Conservation (phyloP, 1,140 invertebrate species). For the Cotesia chilonis region DNA sequence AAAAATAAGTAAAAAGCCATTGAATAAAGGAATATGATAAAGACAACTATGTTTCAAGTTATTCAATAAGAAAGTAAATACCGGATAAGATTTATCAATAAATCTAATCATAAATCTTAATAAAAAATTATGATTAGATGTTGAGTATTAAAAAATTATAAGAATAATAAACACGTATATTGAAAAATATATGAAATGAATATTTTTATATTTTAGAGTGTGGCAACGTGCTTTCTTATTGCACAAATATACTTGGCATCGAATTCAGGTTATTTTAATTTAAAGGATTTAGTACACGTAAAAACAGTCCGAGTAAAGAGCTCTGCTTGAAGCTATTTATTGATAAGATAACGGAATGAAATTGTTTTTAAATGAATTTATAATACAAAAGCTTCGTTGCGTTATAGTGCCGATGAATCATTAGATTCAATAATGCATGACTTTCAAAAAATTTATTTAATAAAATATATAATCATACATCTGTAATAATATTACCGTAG, state of each 20-base stretch:
- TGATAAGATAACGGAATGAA: constrained; percentile 27
- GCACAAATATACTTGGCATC: not conserved
- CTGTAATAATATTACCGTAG: not conserved
- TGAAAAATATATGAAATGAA: too few species aligned
- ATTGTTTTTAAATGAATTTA: not conserved
- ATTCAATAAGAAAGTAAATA: too few species aligned
- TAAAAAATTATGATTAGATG: too few species aligned
- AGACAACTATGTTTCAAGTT: too few species aligned
- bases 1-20: too few species aligned
- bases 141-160: too few species aligned
- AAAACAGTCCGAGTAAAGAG: not conserved
- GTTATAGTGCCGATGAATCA: constrained; percentile 18
- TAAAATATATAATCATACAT: not conserved
- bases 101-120: too few species aligned
- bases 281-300: constrained; percentile 2
- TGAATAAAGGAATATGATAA: too few species aligned
- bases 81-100: too few species aligned
- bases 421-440: not conserved
- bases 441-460: not conserved
- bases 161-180: too few species aligned
- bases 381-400: constrained; percentile 11
- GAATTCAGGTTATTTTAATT: not conserved
- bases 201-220: too few species aligned
- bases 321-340: constrained; percentile 7
- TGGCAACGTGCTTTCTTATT: too few species aligned